Base-by-base conservation (phyloP, 2,113 vertebrate species). In the Ophthalmotilapia sp. region DNA sequence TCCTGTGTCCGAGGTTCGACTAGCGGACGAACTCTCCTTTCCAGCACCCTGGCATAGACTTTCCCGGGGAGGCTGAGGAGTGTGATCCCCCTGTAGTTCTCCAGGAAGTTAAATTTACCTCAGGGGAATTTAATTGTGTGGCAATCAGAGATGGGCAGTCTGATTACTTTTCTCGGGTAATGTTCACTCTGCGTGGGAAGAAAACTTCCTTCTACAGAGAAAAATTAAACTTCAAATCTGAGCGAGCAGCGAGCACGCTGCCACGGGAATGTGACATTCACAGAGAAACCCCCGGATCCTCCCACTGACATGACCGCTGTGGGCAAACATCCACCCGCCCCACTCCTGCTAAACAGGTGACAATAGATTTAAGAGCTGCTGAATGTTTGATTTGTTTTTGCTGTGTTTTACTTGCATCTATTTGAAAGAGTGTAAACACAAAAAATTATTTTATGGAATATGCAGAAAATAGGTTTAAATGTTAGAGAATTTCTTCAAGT, bases 211-310 rank as follows among this genome's bases (percentile, higher is more conserved):
- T 56, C 54, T 56, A 56, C 54, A 14, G 12, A 2, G 23, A 56
- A 56, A 56, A 26, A 8, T 26, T 3, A 5, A 56, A 56, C 6
- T 26, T 26, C 12, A 26, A 26, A 26, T 56, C 54, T 56, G 54
- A 55, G 54, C 2, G 6, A 55, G 51, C 51, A 54, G 51, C n/a
- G 3, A 54, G 53, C 53, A 54, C 10, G 3, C 53, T 23, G n/a
- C 21, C 21, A 23, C 0, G 11, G 6, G 53, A 55, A 3, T 0
- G 21, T 55, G 53, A 55, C 53, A 0, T 0, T 1, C 53, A 23
- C 53, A 55, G 6, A 55, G 53, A 55, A 55, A 55, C 53, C 11
- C 53, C 1, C 2, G 2, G 11, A 55, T 0, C 53, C 0, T 2
- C 2, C 53, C 26, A 13, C 0, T 55, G 6, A 55, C 21, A 23